Evolutionary conservation across 2,113 vertebrate genomes (phyloP).

Genomic region (Emydocephalus ijimae): DNA sequence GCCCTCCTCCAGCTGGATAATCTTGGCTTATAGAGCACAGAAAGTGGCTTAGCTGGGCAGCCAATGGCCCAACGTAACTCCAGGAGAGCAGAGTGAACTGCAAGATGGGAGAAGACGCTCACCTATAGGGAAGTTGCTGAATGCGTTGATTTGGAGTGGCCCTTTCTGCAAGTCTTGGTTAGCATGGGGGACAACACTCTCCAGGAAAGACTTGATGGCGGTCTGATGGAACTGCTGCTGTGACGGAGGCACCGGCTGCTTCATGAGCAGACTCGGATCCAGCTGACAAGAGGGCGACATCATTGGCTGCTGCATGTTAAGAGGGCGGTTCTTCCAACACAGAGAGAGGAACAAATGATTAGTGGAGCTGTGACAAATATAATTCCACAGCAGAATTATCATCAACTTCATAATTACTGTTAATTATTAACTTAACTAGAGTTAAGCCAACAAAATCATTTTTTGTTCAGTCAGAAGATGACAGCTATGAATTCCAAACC

Average conservation of each 20-base stretch:
- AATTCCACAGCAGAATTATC: neutral
- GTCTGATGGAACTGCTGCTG: conserved; percentile 82
- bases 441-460: no score
- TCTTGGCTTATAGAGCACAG: neutral
- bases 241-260: conserved; percentile 64
- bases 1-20: neutral
- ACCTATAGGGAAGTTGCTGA: conserved; percentile 95
- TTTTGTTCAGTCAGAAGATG: neutral
- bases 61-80: neutral
- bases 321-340: conserved; percentile 79
- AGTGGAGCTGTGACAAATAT: no score
- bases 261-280: conserved; percentile 87
- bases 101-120: conserved; percentile 36
- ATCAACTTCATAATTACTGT: no score
- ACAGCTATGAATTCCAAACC: neutral
- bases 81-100: neutral
- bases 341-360: neutral
- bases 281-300: conserved; percentile 90
- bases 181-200: conserved; percentile 85
- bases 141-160: conserved; percentile 80
- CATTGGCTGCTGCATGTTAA: conserved; percentile 88
- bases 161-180: conserved; percentile 92
- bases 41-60: neutral
- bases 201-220: conserved; percentile 86
- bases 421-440: neutral